Evolutionary conservation across 2,113 vertebrate genomes (phyloP).

Genomic region (Camelus dromedarius): DNA sequence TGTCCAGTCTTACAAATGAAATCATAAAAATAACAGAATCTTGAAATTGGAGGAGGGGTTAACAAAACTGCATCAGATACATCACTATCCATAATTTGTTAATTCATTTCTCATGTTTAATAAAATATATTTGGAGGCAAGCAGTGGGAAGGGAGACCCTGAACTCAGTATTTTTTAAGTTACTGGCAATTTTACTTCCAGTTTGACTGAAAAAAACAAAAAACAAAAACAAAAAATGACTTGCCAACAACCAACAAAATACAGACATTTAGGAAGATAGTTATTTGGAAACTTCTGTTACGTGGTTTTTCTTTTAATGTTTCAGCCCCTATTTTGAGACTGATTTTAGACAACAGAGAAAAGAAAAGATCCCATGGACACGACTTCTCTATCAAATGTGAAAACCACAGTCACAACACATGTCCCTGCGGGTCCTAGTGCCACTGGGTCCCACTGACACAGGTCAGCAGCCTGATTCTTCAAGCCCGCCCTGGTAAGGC

Average conservation of each 20-base stretch:
- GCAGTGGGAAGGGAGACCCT: neutral
- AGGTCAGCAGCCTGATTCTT: neutral
- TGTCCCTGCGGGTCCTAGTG: neutral
- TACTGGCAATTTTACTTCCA: constrained; percentile 31
- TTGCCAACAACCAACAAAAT: neutral
- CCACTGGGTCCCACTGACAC: neutral
- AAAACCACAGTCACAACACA: neutral
- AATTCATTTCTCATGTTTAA: neutral
- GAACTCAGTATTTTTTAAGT: neutral
- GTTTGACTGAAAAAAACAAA: neutral
- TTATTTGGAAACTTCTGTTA: neutral
- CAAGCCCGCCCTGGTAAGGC: neutral
- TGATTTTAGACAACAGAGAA: neutral
- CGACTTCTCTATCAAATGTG: neutral
- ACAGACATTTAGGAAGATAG: neutral
- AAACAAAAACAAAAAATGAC: neutral
- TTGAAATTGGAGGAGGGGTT: neutral
- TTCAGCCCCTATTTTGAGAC: constrained; percentile 4
- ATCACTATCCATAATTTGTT: neutral
- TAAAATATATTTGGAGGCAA: neutral
- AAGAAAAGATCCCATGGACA: neutral
- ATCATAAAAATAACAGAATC: constrained; percentile 39
- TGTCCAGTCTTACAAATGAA: constrained; percentile 38
- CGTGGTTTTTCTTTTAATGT: neutral
- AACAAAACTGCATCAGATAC: neutral